Percentiles rank a stretch among this genome's conserved stretches.
phyloP scores from a whole-genome alignment of 1,140 invertebrate genomes.

The Drosophila ficusphila region DNA sequence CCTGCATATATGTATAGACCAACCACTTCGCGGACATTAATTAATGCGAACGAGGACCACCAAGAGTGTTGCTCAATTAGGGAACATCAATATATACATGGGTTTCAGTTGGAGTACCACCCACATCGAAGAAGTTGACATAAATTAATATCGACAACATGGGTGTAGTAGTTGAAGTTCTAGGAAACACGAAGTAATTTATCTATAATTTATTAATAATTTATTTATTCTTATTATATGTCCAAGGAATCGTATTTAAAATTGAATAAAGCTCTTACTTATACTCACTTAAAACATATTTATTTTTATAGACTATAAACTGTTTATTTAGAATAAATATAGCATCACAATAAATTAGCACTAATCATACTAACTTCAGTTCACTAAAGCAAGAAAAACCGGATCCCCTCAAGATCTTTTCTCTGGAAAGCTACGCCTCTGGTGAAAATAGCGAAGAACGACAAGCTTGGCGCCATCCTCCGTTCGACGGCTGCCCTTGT shows the following conservation, averaged over 20 bases:
- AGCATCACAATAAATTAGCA: too few relatives aligned
- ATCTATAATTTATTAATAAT: too few relatives aligned
- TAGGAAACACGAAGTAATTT: too few relatives aligned
- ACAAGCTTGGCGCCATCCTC: conserved; percentile 18
- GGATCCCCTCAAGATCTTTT: not conserved
- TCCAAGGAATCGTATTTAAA: too few relatives aligned
- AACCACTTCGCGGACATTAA: conserved; percentile 37
- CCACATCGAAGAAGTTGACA: conserved; percentile 58
- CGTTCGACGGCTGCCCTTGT: conserved; percentile 8
- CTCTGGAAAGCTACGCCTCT: conserved; percentile 15
- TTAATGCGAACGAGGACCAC: conserved; percentile 62
- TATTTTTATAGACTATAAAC: too few relatives aligned
- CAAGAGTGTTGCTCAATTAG: conserved; percentile 65
- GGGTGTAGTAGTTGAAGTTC: conserved; percentile 1
- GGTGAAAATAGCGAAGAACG: not conserved
- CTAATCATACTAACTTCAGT: too few relatives aligned
- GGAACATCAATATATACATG: conserved; percentile 59
- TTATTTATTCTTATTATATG: too few relatives aligned
- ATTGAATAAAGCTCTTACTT: too few relatives aligned
- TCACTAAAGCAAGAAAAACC: not conserved
- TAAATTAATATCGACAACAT: conserved; percentile 59
- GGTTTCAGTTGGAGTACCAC: conserved; percentile 19
- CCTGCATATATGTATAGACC: not conserved
- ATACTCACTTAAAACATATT: too few relatives aligned
- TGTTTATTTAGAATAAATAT: too few relatives aligned